These are phyloP conservation scores for Pygoscelis adeliae DNA, from an alignment of 2,113 vertebrate species.

Conservation along the genomic window DNA sequence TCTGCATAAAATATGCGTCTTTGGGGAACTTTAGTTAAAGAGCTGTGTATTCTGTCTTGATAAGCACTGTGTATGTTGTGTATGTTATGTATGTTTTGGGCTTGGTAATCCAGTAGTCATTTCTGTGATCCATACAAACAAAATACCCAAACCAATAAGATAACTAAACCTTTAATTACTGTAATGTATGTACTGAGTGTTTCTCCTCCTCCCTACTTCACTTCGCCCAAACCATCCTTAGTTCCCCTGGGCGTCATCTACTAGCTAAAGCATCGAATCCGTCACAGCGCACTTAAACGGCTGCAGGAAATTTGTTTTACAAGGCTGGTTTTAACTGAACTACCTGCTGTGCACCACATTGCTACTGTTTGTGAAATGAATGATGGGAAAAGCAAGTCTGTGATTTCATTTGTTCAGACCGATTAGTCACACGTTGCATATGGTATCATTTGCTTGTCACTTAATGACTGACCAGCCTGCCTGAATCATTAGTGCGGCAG, in stretches of 20 bases:
- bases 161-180: constrained; percentile 80
- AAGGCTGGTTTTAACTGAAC: constrained; percentile 87
- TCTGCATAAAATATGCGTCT: constrained; percentile 14
- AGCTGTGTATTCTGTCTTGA: constrained; percentile 1
- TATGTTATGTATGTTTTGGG: constrained; percentile 61
- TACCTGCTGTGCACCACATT: constrained; percentile 87
- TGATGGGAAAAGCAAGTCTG: constrained; percentile 86
- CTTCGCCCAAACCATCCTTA: constrained; percentile 41
- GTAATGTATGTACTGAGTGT: constrained; percentile 73
- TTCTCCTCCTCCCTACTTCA: constrained; percentile 63
- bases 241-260: constrained; percentile 59
- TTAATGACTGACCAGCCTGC: constrained; percentile 94
- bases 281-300: constrained; percentile 68
- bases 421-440: constrained; percentile 86
- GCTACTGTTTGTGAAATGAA: constrained; percentile 84
- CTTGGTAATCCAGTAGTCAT: constrained; percentile 65
- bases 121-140: constrained; percentile 74
- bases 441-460: constrained; percentile 98
- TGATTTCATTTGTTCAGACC: constrained; percentile 95
- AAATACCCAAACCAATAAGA: constrained; percentile 74
- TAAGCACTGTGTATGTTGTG: background rate
- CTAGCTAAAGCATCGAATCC: constrained; percentile 48
- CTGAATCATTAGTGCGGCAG: constrained; percentile 83
- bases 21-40: constrained; percentile 6
- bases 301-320: constrained; percentile 89